Percentiles rank a stretch among this genome's conserved stretches.
phyloP scores from a whole-genome alignment of 2,888 invertebrate genomes.

The Bembecia ichneumoniformis region DNA sequence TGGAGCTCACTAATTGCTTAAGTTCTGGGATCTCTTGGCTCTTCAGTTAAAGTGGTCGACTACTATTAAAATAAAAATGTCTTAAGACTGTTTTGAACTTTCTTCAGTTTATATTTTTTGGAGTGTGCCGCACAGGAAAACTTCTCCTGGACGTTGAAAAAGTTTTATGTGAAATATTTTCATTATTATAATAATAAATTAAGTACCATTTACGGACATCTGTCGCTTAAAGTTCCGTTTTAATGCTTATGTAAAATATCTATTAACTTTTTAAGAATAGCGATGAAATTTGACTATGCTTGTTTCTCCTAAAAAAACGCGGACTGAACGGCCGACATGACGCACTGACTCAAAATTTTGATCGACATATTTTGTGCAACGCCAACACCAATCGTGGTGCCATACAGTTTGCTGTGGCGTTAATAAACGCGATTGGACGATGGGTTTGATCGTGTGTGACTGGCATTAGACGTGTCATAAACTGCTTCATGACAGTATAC shows the following conservation, averaged over 20 bases:
- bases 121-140: slow-evolving; percentile 17
- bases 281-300: too few relatives aligned
- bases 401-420: too few relatives aligned
- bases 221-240: not conserved
- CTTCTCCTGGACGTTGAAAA: slow-evolving; percentile 24
- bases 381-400: too few relatives aligned
- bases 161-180: slow-evolving; percentile 4
- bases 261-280: too few relatives aligned
- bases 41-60: slow-evolving; percentile 57
- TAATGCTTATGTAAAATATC: not conserved
- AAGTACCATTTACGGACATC: not conserved
- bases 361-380: too few relatives aligned
- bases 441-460: too few relatives aligned
- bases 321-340: too few relatives aligned
- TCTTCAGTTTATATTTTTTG: slow-evolving; percentile 45
- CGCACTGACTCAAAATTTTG: too few relatives aligned
- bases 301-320: too few relatives aligned
- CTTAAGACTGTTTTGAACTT: slow-evolving; percentile 57
- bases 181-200: not conserved
- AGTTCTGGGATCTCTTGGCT: slow-evolving; percentile 65
- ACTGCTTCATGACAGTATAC: too few relatives aligned
- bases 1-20: slow-evolving; percentile 69
- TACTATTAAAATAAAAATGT: slow-evolving; percentile 60
- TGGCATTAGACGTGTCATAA: too few relatives aligned
- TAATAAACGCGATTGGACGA: too few relatives aligned